A percentile compares a stretch with the other conserved stretches of the same genome.
phyloP scores from a whole-genome alignment of 2,113 vertebrate species.

The Rhinogobius similis region DNA sequence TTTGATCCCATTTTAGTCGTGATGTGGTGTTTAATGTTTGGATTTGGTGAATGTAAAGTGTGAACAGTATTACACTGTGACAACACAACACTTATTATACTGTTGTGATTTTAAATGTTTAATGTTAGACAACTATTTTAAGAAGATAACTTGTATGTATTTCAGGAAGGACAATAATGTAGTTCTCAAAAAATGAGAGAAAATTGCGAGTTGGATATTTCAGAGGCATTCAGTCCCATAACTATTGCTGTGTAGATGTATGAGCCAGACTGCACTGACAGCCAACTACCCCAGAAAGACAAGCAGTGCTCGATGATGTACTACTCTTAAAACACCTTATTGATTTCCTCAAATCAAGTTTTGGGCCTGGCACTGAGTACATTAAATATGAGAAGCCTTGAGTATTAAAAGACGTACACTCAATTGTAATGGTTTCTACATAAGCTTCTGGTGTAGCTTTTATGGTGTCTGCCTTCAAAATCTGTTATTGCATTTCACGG shows the following conservation, averaged over 20 bases:
- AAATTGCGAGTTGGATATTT: slow-evolving; percentile 59
- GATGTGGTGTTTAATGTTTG: too few relatives aligned
- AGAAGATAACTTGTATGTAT: too few relatives aligned
- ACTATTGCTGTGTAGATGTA: slow-evolving; percentile 59
- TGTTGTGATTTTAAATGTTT: too few relatives aligned
- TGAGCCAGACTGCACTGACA: slow-evolving; percentile 40
- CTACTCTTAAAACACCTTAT: slow-evolving; percentile 63
- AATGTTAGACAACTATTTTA: too few relatives aligned
- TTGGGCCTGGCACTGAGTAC: slow-evolving; percentile 51
- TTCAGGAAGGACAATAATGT: too few relatives aligned
- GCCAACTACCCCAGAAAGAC: slow-evolving; percentile 16
- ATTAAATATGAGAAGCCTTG: slow-evolving; percentile 68
- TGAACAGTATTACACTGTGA: too few relatives aligned
- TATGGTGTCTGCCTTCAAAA: slow-evolving; percentile 57
- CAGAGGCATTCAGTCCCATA: slow-evolving; percentile 52
- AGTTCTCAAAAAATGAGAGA: slow-evolving; percentile 1
- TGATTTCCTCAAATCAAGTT: slow-evolving; percentile 73
- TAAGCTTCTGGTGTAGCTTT: slow-evolving; percentile 55
- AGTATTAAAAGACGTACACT: slow-evolving; percentile 73
- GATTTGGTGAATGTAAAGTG: too few relatives aligned
- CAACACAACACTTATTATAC: too few relatives aligned
- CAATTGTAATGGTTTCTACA: slow-evolving; percentile 70
- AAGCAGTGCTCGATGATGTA: slow-evolving; percentile 30
- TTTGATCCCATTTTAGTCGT: too few relatives aligned
- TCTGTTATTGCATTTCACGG: slow-evolving; percentile 68